Conservation (phyloP, 64 coral and sea anemone genomes). For the Stichodactyla mertensii region DNA sequence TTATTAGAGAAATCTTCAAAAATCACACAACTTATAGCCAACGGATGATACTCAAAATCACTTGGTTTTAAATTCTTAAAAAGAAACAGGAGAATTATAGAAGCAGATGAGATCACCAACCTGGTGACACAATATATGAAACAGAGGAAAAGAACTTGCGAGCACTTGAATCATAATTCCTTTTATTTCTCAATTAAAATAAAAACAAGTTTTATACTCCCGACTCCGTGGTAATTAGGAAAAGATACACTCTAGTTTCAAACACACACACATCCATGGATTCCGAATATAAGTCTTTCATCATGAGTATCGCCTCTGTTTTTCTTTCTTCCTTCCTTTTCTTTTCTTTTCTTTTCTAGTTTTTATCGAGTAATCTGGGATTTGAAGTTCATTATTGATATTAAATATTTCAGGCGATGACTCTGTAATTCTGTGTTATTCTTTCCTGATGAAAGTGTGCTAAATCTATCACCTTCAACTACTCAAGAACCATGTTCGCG, state of each 20-base stretch:
- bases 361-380: neutral
- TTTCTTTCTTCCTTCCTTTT: neutral
- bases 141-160: neutral
- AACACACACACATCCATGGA: no score
- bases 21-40: neutral
- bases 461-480: neutral
- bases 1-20: neutral
- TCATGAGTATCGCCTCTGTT: neutral
- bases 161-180: neutral
- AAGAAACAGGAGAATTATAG: neutral
- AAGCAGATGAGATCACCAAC: neutral
- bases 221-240: no score
- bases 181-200: neutral
- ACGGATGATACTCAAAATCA: neutral
- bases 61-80: neutral
- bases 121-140: neutral
- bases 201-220: neutral
- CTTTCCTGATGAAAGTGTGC: neutral
- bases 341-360: neutral
- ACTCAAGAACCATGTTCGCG: neutral
- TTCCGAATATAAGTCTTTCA: neutral
- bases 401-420: neutral
- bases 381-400: neutral
- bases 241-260: no score
- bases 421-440: neutral